phyloP scores from a whole-genome alignment of 1,140 invertebrate genomes.

The Euura saliciscinereae region DNA sequence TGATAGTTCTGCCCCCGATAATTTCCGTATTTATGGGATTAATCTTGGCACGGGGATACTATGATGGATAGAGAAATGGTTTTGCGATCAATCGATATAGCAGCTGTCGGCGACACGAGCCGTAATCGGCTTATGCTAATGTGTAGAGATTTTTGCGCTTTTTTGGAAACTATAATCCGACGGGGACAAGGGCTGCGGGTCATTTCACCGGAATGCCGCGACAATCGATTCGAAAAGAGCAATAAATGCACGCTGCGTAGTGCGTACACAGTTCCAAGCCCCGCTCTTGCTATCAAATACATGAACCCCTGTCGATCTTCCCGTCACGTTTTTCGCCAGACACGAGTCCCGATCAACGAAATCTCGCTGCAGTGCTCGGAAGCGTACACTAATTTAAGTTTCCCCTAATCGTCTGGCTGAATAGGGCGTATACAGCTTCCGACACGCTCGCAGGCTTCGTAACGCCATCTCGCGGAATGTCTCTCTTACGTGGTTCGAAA shows the following conservation, averaged over 20 bases:
- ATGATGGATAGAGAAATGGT: background rate
- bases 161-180: background rate
- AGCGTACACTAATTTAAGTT: too few species aligned
- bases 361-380: too few species aligned
- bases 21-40: slow-evolving; percentile 2
- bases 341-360: too few species aligned
- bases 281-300: too few species aligned
- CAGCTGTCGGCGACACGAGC: background rate
- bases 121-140: background rate
- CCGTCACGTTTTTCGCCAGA: too few species aligned
- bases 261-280: too few species aligned
- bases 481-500: too few species aligned
- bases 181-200: background rate
- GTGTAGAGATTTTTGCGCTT: background rate
- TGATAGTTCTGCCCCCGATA: background rate
- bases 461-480: too few species aligned
- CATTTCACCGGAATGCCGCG: background rate
- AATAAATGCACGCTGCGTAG: background rate
- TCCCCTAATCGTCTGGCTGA: too few species aligned
- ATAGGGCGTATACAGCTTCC: too few species aligned
- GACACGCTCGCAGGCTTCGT: too few species aligned
- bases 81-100: background rate
- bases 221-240: background rate
- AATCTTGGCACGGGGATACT: background rate
- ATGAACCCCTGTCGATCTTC: too few species aligned